Evolutionary conservation across 2,888 invertebrate species (phyloP).

Genomic region (Deilephila porcellus): DNA sequence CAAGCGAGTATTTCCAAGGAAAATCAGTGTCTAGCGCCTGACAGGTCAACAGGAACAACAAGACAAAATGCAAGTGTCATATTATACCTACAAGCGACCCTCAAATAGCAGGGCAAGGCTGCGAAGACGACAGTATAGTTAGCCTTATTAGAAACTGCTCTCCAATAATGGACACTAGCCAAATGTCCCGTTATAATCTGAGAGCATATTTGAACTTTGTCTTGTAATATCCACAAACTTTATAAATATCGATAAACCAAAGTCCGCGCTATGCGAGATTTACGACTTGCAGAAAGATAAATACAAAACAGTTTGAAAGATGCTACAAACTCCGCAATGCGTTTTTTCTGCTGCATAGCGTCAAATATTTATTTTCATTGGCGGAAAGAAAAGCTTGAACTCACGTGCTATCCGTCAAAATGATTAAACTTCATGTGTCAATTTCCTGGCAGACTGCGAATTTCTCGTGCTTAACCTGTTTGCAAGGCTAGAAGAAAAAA

Average conservation of each 20-base stretch:
- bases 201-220: background rate
- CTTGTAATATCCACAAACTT: background rate
- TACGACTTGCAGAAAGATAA: background rate
- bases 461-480: slow-evolving; percentile 76
- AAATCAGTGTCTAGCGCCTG: background rate
- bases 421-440: slow-evolving; percentile 58
- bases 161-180: slow-evolving; percentile 2
- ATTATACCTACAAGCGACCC: background rate
- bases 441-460: slow-evolving; percentile 67
- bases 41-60: background rate
- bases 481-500: slow-evolving; percentile 56
- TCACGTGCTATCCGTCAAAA: slow-evolving; percentile 59
- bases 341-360: slow-evolving; percentile 26
- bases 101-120: background rate
- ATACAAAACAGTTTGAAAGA: background rate
- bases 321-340: slow-evolving; percentile 27
- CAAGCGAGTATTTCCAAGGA: background rate
- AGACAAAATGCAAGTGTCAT: background rate
- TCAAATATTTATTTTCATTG: background rate
- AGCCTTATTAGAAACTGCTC: background rate
- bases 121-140: background rate
- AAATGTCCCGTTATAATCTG: background rate
- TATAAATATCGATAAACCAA: background rate
- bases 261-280: background rate
- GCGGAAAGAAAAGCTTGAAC: slow-evolving; percentile 24